A percentile compares a stretch with the other conserved stretches of the same genome.
Evolutionary conservation across 2,113 vertebrate species (phyloP).

Genomic region (Heterochromis multidens): DNA sequence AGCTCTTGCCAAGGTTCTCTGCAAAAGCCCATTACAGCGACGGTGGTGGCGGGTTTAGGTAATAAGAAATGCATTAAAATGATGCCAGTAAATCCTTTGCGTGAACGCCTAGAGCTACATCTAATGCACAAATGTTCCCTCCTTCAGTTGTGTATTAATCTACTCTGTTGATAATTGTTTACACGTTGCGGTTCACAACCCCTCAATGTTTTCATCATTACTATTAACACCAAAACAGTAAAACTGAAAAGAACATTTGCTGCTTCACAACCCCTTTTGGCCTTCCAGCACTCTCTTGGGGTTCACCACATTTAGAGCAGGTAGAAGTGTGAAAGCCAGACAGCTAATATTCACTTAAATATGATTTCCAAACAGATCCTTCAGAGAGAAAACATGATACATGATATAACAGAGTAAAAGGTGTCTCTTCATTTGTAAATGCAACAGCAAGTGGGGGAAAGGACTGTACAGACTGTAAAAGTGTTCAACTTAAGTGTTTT

Average conservation of each 20-base stretch:
- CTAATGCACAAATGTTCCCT: slow-evolving; percentile 16
- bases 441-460: not conserved
- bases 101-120: slow-evolving; percentile 23
- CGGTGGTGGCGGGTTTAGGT: not conserved
- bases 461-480: slow-evolving; percentile 1
- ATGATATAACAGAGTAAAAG: not conserved
- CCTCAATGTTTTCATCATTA: slow-evolving; percentile 11
- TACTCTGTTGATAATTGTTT: slow-evolving; percentile 40
- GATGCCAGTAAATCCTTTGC: slow-evolving; percentile 7
- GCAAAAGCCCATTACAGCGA: slow-evolving; percentile 18
- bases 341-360: not conserved
- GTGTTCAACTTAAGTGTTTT: slow-evolving; percentile 27
- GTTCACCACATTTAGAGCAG: not conserved
- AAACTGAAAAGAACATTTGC: not conserved
- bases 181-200: slow-evolving; percentile 36
- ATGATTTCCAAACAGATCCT: not conserved
- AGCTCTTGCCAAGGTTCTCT: slow-evolving; percentile 12
- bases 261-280: not conserved
- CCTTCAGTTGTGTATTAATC: slow-evolving; percentile 11
- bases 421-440: not conserved
- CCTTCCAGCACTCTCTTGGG: not conserved
- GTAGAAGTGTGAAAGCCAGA: slow-evolving; percentile 2
- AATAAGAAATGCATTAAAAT: slow-evolving; percentile 40
- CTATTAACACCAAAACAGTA: slow-evolving; percentile 11
- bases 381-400: not conserved